These are phyloP conservation scores for Coremacera marginata DNA, from an alignment of 2,888 invertebrate species.

Conservation along the genomic window DNA sequence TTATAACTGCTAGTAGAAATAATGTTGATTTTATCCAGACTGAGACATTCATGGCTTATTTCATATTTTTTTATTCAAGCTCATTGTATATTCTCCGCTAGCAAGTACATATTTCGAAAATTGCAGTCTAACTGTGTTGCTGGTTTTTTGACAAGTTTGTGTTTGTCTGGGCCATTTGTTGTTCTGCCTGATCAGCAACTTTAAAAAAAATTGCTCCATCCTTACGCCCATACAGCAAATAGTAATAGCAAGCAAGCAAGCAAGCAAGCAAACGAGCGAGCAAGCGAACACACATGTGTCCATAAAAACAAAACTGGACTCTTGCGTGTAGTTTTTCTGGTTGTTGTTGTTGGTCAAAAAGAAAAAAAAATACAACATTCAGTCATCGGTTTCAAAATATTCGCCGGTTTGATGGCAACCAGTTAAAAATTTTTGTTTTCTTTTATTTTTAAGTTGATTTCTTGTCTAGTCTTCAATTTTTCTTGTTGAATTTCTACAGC, in stretches of 20 bases:
- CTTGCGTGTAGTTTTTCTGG: not conserved
- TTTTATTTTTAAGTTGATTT: slow-evolving; percentile 2
- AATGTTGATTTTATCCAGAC: too few species aligned
- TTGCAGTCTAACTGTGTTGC: slow-evolving; percentile 1
- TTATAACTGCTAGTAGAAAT: too few species aligned
- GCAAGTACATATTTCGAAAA: not conserved
- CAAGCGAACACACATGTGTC: too few species aligned
- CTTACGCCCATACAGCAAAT: slow-evolving; percentile 24
- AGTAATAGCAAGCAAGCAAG: too few species aligned
- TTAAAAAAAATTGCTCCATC: slow-evolving; percentile 12
- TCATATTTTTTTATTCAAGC: too few species aligned
- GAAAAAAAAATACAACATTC: not conserved
- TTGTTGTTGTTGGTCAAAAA: not conserved
- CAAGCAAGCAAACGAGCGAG: not conserved
- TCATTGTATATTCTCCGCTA: too few species aligned
- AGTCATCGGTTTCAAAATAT: slow-evolving; percentile 11
- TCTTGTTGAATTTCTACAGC: not conserved
- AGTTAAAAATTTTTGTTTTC: not conserved
- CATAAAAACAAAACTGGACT: not conserved
- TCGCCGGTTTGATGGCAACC: slow-evolving; percentile 31
- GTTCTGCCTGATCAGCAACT: slow-evolving; percentile 3
- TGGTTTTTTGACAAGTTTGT: slow-evolving; percentile 1
- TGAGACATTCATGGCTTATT: too few species aligned
- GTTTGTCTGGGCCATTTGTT: not conserved
- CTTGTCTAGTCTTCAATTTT: not conserved